Conservation (phyloP, 2,888 invertebrate genomes). For the Microdon myrmicae region DNA sequence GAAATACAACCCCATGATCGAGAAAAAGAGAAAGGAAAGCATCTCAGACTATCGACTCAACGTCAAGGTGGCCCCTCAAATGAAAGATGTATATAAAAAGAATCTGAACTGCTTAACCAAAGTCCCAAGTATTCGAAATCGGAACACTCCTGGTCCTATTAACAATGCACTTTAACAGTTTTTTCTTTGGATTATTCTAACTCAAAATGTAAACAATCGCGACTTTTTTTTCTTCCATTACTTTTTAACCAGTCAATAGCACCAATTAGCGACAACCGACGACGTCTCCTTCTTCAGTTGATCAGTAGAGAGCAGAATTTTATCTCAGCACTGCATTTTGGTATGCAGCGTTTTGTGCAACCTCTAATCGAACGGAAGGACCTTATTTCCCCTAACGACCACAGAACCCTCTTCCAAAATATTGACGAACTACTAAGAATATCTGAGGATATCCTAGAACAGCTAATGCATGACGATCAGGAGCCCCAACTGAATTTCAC, state of each 20-base stretch:
- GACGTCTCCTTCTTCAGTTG: slow-evolving; percentile 79
- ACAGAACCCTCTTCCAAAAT: slow-evolving; percentile 84
- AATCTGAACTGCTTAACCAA: too few species aligned
- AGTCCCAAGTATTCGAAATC: too few species aligned
- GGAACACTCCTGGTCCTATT: background rate
- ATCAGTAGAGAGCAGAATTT: slow-evolving; percentile 83
- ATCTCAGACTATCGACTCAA: too few species aligned
- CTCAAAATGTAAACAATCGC: background rate
- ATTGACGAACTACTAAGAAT: slow-evolving; percentile 81
- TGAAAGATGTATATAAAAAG: too few species aligned
- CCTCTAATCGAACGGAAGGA: slow-evolving; percentile 81
- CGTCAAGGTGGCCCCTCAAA: too few species aligned
- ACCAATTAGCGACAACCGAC: slow-evolving; percentile 70
- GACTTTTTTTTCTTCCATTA: background rate
- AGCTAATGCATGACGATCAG: slow-evolving; percentile 78
- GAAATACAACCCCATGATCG: too few species aligned
- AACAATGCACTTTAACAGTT: background rate
- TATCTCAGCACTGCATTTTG: slow-evolving; percentile 80
- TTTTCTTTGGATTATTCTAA: slow-evolving; percentile 3
- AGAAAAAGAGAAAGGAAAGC: too few species aligned
- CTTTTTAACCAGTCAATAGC: slow-evolving; percentile 63
- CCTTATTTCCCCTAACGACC: slow-evolving; percentile 79
- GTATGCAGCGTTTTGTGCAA: slow-evolving; percentile 80
- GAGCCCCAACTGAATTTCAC: slow-evolving; percentile 76
- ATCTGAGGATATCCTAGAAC: slow-evolving; percentile 84